Evolutionary conservation across 2,113 vertebrate genomes (phyloP).

Genomic region (Sminthopsis crassicaudata): DNA sequence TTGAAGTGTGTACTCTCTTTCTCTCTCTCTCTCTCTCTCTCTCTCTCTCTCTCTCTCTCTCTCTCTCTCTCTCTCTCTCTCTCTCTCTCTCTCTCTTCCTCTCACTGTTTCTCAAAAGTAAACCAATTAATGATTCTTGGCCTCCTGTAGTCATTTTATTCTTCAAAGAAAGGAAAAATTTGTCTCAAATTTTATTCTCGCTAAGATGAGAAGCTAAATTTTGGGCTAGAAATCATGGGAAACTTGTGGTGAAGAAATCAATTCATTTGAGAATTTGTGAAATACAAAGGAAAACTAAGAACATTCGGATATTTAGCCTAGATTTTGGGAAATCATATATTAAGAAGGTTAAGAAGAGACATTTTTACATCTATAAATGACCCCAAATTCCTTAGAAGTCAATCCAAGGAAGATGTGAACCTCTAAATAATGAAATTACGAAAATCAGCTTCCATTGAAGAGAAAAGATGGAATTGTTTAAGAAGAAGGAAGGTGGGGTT

Average conservation of each 20-base stretch:
- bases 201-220: neutral
- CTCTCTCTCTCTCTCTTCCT: too few relatives aligned
- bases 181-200: too few relatives aligned
- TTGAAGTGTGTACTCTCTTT: too few relatives aligned
- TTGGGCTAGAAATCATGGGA: neutral
- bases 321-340: neutral
- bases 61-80: too few relatives aligned
- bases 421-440: neutral
- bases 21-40: too few relatives aligned
- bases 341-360: neutral
- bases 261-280: neutral
- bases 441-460: neutral
- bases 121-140: too few relatives aligned
- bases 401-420: neutral
- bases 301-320: neutral
- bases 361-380: neutral
- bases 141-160: too few relatives aligned
- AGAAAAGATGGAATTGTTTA: neutral
- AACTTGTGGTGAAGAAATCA: neutral
- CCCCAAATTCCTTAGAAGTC: neutral
- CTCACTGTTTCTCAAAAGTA: too few relatives aligned
- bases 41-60: too few relatives aligned
- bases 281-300: neutral
- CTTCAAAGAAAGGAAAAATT: too few relatives aligned
- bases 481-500: too few relatives aligned